Evolutionary conservation across 2,113 vertebrate species (phyloP).

Genomic region (Mionectes macconnelli): DNA sequence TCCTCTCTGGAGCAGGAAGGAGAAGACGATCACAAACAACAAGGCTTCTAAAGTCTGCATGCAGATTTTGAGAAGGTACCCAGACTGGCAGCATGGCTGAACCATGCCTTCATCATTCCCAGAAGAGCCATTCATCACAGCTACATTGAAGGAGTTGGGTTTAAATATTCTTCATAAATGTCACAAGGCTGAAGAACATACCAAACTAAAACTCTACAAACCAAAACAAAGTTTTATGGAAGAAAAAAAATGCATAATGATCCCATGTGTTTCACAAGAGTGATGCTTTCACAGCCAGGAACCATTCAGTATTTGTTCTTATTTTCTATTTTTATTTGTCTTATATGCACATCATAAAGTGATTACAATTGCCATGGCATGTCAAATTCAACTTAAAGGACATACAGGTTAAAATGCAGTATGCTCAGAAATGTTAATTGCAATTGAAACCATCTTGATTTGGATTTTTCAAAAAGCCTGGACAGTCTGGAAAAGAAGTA

Average conservation of each 20-base stretch:
- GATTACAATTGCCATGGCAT: neutral
- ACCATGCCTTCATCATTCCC: neutral
- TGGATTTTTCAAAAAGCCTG: constrained; percentile 17
- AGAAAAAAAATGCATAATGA: neutral
- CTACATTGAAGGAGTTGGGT: neutral
- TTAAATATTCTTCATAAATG: neutral
- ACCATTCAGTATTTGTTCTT: constrained; percentile 10
- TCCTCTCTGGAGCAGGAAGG: neutral
- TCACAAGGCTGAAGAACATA: neutral
- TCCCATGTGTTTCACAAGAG: neutral
- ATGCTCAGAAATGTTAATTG: neutral
- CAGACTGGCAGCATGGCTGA: fast-evolving
- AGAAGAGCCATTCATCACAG: neutral
- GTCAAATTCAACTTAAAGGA: neutral
- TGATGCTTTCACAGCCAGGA: constrained; percentile 6
- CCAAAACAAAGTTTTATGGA: neutral
- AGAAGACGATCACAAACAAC: neutral
- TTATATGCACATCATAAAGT: neutral
- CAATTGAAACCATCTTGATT: constrained; percentile 26
- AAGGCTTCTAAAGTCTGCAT: neutral
- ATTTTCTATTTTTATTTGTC: constrained; percentile 8
- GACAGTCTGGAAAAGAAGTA: constrained; percentile 28
- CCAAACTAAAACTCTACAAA: neutral
- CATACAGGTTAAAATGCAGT: neutral
- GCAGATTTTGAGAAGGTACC: neutral